These are phyloP conservation scores for Proales similis DNA, from an alignment of 1,140 invertebrate genomes.

Conservation along the genomic window DNA sequence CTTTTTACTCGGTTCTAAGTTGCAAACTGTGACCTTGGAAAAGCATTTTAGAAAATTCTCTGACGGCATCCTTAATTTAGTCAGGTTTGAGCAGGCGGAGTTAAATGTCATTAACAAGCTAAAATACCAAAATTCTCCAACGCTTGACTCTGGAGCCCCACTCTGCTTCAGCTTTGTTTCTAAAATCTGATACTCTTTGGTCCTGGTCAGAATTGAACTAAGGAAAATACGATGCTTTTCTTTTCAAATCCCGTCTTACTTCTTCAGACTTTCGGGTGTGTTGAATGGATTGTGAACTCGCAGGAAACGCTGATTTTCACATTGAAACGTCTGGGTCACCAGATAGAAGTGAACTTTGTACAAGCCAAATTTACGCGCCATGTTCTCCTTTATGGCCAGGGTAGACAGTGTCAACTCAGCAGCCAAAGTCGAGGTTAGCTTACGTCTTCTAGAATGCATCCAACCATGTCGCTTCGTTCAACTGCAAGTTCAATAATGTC, in stretches of 20 bases:
- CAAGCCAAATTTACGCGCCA: conserved; percentile 35
- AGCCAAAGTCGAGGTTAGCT: neutral
- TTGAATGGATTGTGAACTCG: conserved; percentile 37
- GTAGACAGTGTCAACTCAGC: neutral
- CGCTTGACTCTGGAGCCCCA: conserved; percentile 6
- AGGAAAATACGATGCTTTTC: neutral
- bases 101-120: too few relatives aligned
- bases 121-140: conserved; percentile 37
- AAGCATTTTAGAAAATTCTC: conserved; percentile 34
- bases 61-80: conserved; percentile 12
- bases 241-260: neutral
- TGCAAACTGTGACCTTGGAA: conserved; percentile 30
- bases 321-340: conserved; percentile 11
- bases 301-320: conserved; percentile 14
- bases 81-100: neutral
- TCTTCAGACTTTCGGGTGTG: conserved; percentile 29
- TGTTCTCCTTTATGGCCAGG: conserved; percentile 13
- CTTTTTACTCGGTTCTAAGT: conserved; percentile 11
- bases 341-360: conserved; percentile 35
- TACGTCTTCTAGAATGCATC: conserved; percentile 36
- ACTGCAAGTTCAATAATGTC: conserved; percentile 13
- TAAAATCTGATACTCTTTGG: conserved; percentile 8
- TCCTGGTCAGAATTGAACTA: neutral
- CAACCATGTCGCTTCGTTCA: conserved; percentile 24
- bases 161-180: conserved; percentile 28